Evolutionary conservation across 2,113 vertebrate genomes (phyloP), one percentile per base, ranked within the genome.

Genomic region (Poicephalus meyeri): DNA sequence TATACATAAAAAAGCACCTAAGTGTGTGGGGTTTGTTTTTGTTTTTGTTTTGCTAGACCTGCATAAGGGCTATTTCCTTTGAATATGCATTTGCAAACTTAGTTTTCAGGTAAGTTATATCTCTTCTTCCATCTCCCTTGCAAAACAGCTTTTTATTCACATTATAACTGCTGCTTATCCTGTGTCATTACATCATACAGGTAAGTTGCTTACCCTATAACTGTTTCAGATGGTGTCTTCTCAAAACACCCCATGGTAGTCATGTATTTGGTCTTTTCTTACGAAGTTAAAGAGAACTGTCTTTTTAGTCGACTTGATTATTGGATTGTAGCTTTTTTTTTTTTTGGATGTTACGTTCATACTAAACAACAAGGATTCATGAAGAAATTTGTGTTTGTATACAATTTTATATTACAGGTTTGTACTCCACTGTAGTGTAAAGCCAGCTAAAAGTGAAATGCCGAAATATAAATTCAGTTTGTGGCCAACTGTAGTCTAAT

Each of bases 101-200:
- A 33, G 35, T 65, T 90, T 80, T 80, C 88, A 61, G 86, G 89
- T 92, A 92, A 93, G 71, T 70, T 91, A 28, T 37, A 86, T 80
- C 24, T 66, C 16, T 86, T 90, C 35, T 17, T 78, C 9, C 8
- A 19, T 73, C 25, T 66, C 18, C 26, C 29, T 89, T 85, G 73
- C 84, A 91, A 91, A 79, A 11, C 23, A 68, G 13, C 23, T 39
- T 74, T 91, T 80, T 92, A 70, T 71, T 94, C 42, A 39, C 25
- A 63, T 89, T 72, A 52, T 91, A 80, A 49, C 9, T 6, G 39
- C 19, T 66, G 14, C 46, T 93, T 13, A 65, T 52, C n/a, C 19
- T 56, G 52, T 94, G 29, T 80, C 19, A n/a, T 52, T 85, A 7
- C 39, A 44, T 81, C 66, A 49, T 28, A 52, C 35, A 88, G 85